Base-by-base conservation (phyloP, 2,113 vertebrate species). In the Sinocyclocheilus rhinocerous region DNA sequence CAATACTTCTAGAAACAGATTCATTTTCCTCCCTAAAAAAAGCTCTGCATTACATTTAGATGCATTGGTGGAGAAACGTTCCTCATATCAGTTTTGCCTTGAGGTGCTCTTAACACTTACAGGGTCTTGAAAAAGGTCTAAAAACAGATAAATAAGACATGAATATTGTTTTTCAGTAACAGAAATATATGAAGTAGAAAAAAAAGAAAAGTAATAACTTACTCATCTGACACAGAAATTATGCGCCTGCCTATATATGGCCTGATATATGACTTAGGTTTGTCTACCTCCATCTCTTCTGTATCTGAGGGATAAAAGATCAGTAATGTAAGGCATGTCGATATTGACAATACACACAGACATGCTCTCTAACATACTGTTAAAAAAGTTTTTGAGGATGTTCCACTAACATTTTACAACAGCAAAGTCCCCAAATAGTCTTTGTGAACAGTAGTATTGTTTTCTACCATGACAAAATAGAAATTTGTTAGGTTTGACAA, bases 201-300 rank as follows among this genome's bases (percentile, higher is more conserved):
- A 24, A 29, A 16, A 18, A 72, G 20, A 24, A 42, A 57, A 81
- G 12, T 1, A 16, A 63, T n/a, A 22, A 96, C 96, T 96, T 93
- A 97, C 96, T 95, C 94, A 93, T 95, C 94, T 79, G 96, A 96
- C 81, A 97, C 95, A 57, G 96, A 94, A 88, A 97, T 97, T 72
- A 96, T 88, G 69, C 94, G 94, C 1, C 95, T 97, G 93, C 92
- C 93, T 90, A 96, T 93, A 87, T 97, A 97, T 9, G 33, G 48
- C 18, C 2, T 7, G 2, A 22, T 3, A 61, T 61, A 61, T 61
- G 22, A n/a, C 57, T 3, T n/a, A 11, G 69, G 52, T 45, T 22
- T 83, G 5, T 83, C 83, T 7, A 95, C 88, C 87, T 97, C 96
- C 96, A 97, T 97, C 0, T 95, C 94, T 70, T 97, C 96, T 65